A percentile compares a stretch with the other conserved stretches of the same genome.
Conservation (phyloP, 1,140 invertebrate genomes). For the Drosophila repletoides region DNA sequence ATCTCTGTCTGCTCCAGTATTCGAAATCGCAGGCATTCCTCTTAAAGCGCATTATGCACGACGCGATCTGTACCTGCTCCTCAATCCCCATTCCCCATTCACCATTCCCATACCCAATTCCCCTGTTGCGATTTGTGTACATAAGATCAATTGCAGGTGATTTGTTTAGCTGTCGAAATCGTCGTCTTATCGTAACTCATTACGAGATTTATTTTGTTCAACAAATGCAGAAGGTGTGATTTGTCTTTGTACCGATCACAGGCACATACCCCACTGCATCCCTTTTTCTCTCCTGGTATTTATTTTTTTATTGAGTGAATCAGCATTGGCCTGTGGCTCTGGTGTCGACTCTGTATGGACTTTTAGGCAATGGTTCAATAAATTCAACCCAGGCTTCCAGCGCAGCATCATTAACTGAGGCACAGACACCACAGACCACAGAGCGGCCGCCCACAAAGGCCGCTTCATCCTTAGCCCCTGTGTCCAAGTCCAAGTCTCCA, state of each 20-base stretch:
- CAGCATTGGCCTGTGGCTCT: constrained; percentile 43
- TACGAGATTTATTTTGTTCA: constrained; percentile 83
- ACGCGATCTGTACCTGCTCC: constrained; percentile 8
- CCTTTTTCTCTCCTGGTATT: constrained; percentile 37
- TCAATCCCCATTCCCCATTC: background rate
- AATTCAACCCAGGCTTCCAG: constrained; percentile 70
- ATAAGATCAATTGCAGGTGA: constrained; percentile 82
- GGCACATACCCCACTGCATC: background rate
- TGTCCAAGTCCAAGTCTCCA: background rate
- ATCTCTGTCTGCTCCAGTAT: constrained; percentile 65
- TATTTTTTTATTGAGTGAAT: constrained; percentile 77
- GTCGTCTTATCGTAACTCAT: constrained; percentile 83
- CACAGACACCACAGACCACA: constrained; percentile 39
- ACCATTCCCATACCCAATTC: background rate
- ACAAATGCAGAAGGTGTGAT: constrained; percentile 82
- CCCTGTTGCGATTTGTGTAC: constrained; percentile 69
- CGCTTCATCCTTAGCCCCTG: constrained; percentile 44
- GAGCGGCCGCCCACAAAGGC: constrained; percentile 72
- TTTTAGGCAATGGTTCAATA: constrained; percentile 81
- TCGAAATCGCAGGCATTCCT: constrained; percentile 76
- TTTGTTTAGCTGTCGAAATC: constrained; percentile 82
- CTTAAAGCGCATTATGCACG: constrained; percentile 57
- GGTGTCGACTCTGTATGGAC: constrained; percentile 56
- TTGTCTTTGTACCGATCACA: constrained; percentile 81
- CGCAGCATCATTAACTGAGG: constrained; percentile 68